Evolutionary conservation across 2,888 invertebrate genomes (phyloP).

Genomic region (Drosophila picticornis): DNA sequence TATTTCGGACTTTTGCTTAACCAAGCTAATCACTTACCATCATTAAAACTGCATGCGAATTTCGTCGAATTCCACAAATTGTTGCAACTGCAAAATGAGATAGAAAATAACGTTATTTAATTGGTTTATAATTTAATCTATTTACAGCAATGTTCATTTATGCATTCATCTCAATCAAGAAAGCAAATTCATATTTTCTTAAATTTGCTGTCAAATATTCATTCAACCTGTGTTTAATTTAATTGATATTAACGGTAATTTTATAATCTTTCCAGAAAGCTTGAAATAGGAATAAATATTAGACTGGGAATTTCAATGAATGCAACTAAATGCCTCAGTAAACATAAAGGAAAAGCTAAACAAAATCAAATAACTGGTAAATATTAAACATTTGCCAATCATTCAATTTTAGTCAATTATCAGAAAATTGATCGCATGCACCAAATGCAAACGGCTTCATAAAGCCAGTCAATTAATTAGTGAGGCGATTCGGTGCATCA

Average conservation of each 20-base stretch:
- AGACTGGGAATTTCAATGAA: background rate
- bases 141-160: background rate
- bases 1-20: constrained; percentile 6
- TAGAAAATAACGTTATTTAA: background rate
- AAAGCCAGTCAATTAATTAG: constrained; percentile 34
- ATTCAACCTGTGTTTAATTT: background rate
- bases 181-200: background rate
- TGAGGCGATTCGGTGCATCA: background rate
- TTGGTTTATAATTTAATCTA: background rate
- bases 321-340: background rate
- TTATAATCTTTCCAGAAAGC: background rate
- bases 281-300: background rate
- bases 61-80: constrained; percentile 36
- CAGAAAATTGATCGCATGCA: background rate
- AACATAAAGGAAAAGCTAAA: background rate
- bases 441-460: background rate
- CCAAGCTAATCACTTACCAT: constrained; percentile 59
- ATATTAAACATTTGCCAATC: background rate
- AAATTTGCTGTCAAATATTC: background rate
- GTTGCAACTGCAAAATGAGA: constrained; percentile 45
- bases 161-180: background rate
- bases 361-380: background rate
- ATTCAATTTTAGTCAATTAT: background rate
- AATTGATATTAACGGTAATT: background rate
- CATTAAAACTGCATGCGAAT: constrained; percentile 51